A percentile compares a stretch with the other conserved stretches of the same genome.
Evolutionary conservation across 1,140 invertebrate genomes (phyloP).

Genomic region (Eciton burchellii): DNA sequence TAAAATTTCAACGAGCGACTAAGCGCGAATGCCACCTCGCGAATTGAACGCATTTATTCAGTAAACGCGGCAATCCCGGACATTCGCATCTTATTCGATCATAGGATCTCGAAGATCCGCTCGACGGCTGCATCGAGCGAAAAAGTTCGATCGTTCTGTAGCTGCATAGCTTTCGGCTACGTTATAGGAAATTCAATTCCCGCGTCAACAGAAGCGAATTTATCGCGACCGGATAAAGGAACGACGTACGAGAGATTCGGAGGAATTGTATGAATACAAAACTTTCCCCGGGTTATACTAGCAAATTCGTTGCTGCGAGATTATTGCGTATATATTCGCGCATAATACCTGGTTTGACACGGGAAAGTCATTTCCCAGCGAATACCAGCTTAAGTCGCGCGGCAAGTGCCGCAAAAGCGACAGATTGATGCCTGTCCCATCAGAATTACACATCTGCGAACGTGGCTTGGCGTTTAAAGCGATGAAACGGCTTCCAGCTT

Average conservation of each 20-base stretch:
- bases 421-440: neutral
- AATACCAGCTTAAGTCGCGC: neutral
- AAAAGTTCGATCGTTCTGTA: constrained; percentile 69
- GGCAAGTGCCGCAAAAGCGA: neutral
- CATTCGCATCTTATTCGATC: constrained; percentile 35
- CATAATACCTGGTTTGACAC: constrained; percentile 53
- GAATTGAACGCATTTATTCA: constrained; percentile 30
- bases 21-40: neutral
- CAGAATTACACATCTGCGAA: neutral
- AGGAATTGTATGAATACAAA: constrained; percentile 79
- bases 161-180: constrained; percentile 65
- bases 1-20: neutral
- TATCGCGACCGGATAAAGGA: constrained; percentile 74
- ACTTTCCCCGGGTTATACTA: constrained; percentile 70
- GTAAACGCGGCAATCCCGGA: constrained; percentile 23
- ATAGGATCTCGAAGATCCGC: constrained; percentile 22
- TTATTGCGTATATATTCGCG: constrained; percentile 59
- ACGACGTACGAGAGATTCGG: constrained; percentile 49
- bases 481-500: neutral
- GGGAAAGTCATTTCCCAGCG: constrained; percentile 39
- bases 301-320: constrained; percentile 67
- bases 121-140: constrained; percentile 33
- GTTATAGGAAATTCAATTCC: constrained; percentile 80
- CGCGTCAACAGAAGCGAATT: constrained; percentile 80
- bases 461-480: neutral